These are phyloP conservation scores for Myrmecobius fasciatus DNA, from an alignment of 2,113 vertebrate genomes.

Conservation along the genomic window DNA sequence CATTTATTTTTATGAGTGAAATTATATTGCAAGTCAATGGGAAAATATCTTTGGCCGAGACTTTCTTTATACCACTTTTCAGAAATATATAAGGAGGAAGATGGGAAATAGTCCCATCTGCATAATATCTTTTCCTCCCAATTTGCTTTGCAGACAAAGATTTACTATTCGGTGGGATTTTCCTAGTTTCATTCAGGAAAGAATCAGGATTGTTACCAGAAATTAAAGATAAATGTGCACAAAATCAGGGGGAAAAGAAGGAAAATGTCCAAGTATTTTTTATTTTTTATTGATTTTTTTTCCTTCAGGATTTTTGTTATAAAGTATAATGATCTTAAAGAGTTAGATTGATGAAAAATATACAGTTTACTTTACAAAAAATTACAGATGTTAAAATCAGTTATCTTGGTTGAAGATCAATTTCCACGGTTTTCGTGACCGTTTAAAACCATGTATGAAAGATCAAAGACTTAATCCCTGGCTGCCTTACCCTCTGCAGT, in stretches of 20 bases:
- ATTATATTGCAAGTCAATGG: not conserved
- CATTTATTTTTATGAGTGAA: not conserved
- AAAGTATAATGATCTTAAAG: conserved; percentile 57
- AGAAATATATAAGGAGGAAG: not conserved
- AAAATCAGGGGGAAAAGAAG: not conserved
- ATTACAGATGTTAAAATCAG: conserved; percentile 30
- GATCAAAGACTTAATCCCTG: conserved; percentile 29
- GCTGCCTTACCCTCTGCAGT: conserved; percentile 35
- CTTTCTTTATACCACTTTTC: not conserved
- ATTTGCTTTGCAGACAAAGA: not conserved
- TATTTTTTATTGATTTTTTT: conserved; percentile 66
- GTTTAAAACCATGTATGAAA: conserved; percentile 47
- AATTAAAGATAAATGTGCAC: not conserved
- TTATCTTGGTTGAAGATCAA: conserved; percentile 49
- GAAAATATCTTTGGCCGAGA: not conserved
- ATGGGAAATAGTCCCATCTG: not conserved
- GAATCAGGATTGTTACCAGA: not conserved
- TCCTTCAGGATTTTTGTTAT: conserved; percentile 61
- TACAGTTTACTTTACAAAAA: conserved; percentile 56
- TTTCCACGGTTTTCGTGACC: conserved; percentile 29
- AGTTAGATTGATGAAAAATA: conserved; percentile 60
- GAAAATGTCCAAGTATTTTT: not conserved
- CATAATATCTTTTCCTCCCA: not conserved
- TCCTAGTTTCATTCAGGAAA: conserved; percentile 2
- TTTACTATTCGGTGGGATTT: not conserved